Base-by-base conservation (phyloP, 1,140 invertebrate genomes). In the Armadillidium nasatum region DNA sequence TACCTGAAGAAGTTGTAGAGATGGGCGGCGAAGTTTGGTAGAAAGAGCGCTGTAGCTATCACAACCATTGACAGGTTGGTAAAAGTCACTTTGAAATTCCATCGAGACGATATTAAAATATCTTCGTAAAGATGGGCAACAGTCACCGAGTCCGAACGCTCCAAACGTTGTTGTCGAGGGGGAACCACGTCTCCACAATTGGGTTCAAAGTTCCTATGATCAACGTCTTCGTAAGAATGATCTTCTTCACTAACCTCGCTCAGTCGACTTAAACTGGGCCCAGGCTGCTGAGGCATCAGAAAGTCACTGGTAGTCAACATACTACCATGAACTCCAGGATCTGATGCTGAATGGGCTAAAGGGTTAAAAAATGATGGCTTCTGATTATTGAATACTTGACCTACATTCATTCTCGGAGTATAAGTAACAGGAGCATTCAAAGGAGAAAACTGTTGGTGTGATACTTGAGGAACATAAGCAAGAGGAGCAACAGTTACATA, bases 1-100 rank as follows among this genome's bases (percentile, higher is more conserved):
- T 78, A 80, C 79, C 79, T 80, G 79, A 80, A 80, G 75, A 72
- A 72, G 23, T 70, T 72, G 77, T 78, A 78, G 67, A 80, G 76
- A 19, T 74, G 54, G 50, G 72, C 60, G 11, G 79, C 74, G 3
- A 72, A 73, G 60, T 76, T 76, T 44, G 79, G 79, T 33, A 80
- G 54, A 23, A 76, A 71, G n/a, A 78, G 69, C 33, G 79, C 79
- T 6, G 72, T 72, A 21, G 76, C 76, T 50, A 78, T 67, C 71
- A 75, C 75, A 60, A 78, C 67, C 43, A 71, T 75, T 13, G 76
- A 74, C 46, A 78, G 45, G 76, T 78, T 78, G 74, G 79, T 78
- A n/a, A 80, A 74, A 15, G 76, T 78, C 19, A 78, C 71, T n/a
- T 72, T 67, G 11, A 79, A 22, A 19, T 60, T 46, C 22, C 74